Percentiles rank a stretch among this genome's conserved stretches.
Evolutionary conservation across 2,113 vertebrate genomes (phyloP).

Genomic region (Talpa occidentalis): DNA sequence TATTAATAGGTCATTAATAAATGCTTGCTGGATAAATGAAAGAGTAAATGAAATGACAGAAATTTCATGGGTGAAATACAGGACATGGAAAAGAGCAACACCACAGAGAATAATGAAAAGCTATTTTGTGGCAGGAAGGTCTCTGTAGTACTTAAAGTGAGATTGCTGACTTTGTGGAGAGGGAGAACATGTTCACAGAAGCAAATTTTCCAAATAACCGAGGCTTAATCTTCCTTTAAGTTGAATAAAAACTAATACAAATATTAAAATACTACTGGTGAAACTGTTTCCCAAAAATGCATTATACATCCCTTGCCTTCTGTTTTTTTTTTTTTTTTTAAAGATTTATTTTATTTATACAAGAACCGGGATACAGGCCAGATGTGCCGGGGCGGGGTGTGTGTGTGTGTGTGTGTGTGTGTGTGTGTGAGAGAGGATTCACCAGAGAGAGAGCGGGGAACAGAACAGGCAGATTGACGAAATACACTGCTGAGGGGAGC

Average conservation of each 20-base stretch:
- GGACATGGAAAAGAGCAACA: not conserved
- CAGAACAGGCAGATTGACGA: no score
- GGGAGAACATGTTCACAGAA: not conserved
- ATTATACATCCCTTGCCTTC: slow-evolving; percentile 67
- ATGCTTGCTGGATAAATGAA: not conserved
- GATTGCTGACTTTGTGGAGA: not conserved
- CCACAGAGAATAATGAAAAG: not conserved
- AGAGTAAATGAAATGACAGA: not conserved
- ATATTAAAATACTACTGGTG: slow-evolving; percentile 15
- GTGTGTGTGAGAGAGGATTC: no score
- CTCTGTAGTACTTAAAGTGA: not conserved
- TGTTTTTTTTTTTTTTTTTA: no score
- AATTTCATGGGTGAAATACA: slow-evolving; percentile 11
- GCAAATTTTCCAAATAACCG: slow-evolving; percentile 14
- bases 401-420: no score
- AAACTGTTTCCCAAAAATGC: slow-evolving; percentile 48
- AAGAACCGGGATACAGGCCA: no score
- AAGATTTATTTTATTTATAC: no score
- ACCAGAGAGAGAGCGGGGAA: no score
- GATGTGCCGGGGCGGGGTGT: no score
- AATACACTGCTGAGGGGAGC: no score
- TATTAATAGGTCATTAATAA: not conserved
- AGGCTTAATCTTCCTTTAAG: slow-evolving; percentile 26
- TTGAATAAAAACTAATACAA: slow-evolving; percentile 40
- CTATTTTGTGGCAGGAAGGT: not conserved